Evolutionary conservation across 1,140 invertebrate genomes (phyloP), one percentile per base, ranked within the genome.

Genomic region (Eubasilissa regina): DNA sequence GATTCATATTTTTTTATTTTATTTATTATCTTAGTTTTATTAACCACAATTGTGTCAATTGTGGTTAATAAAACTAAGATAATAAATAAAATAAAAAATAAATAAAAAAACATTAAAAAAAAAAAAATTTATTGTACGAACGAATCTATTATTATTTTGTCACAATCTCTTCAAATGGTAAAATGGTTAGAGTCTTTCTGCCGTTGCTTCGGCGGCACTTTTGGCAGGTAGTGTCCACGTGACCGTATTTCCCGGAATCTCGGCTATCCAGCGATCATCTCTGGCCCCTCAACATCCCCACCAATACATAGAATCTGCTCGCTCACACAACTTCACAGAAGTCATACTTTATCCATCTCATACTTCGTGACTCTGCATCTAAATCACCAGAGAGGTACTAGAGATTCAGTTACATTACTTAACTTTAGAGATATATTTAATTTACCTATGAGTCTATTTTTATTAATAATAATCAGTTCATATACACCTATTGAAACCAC

Each of bases 191-290:
- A 10, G n/a, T 17, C 15, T 64, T 4, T 44, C 19, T 25, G 19
- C 21, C 35, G n/a, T 47, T 6, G 10, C 21, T 8, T 15, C 10
- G 17, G 55, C 55, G 17, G 60, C 35, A 11, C 12, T 64, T 7
- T 17, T 9, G 35, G 43, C 75, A 80, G 72, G 75, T 76, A 72
- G 58, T 53, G 75, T 58, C 68, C 75, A 80, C 74, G 66, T 77
- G 79, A 77, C 66, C 47, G 53, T 17, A 43, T 44, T 80, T 75
- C 73, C 64, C 47, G 35, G 77, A 79, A 79, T 75, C 62, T 15
- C 51, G 45, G 64, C 81, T 79, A 82, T 82, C 81, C 78, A 21
- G 21, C 78, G 81, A 82, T 82, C 74, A 82, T 82, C 81, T 70
- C n/a, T 17, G 17, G 53, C 53, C 79, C 48, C 55, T 45, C 72